Conservation (phyloP, 1,140 invertebrate species). For the Musca vetustissima region DNA sequence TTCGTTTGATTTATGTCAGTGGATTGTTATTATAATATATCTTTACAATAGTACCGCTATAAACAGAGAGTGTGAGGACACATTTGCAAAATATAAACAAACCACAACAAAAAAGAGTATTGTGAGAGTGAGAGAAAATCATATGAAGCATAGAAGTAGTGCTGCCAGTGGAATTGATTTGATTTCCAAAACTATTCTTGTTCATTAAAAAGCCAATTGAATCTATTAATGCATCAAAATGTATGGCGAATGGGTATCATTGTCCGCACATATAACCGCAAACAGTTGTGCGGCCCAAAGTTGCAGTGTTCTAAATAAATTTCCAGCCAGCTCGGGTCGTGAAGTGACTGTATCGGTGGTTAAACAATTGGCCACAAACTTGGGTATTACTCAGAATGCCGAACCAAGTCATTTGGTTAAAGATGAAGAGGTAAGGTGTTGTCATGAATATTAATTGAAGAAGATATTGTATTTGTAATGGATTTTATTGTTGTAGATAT, state of each 20-base stretch:
- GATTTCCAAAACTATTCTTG: too few species aligned
- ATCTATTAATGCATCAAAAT: constrained; percentile 56
- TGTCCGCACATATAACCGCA: constrained; percentile 68
- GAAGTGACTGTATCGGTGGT: constrained; percentile 85
- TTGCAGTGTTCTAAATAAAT: constrained; percentile 83
- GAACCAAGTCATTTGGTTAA: constrained; percentile 74
- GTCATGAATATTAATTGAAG: background rate
- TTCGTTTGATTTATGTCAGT: too few species aligned
- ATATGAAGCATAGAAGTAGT: background rate
- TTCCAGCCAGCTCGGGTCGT: constrained; percentile 72
- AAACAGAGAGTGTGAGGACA: too few species aligned
- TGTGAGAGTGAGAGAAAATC: background rate
- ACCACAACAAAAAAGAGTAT: background rate
- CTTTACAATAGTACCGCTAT: too few species aligned
- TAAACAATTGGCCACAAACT: constrained; percentile 73
- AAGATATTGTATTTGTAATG: background rate
- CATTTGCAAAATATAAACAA: background rate
- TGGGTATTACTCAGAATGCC: constrained; percentile 75
- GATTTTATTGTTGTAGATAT: background rate
- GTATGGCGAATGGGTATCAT: constrained; percentile 85
- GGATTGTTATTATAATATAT: too few species aligned
- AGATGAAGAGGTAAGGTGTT: constrained; percentile 70
- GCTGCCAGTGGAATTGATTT: too few species aligned
- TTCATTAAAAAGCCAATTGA: too few species aligned
- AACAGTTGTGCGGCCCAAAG: constrained; percentile 67